Base-by-base conservation (phyloP, 1,140 invertebrate species). In the Globodera rostochiensis region DNA sequence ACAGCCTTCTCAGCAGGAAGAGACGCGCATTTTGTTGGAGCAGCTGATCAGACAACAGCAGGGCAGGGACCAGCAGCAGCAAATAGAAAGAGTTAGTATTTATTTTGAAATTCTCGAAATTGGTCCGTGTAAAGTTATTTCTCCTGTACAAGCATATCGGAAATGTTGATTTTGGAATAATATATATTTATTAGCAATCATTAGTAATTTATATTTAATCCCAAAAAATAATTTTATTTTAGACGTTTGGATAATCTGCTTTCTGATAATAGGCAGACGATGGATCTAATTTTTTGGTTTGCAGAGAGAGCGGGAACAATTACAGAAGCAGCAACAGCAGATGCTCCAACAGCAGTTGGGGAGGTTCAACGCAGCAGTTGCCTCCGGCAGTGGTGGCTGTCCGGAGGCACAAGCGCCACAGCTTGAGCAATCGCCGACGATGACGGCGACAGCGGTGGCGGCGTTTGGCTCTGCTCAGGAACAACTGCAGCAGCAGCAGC, bases 401-500 rank as follows among this genome's bases (percentile, higher is more conserved):
- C 6, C 9, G 11, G 25, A 53, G 7, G 6, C 5, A 49, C 57
- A 15, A 46, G 74, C 0, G 36, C 74, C 45, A n/a, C 50, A 60
- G 49, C 50, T 57, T 57, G 57, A 53, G 46, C 57, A 21, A 49
- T 13, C 74, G 25, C 66, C 74, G 66, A 60, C 74, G 46, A 76
- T 21, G 36, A 60, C 74, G 66, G 46, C 73, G 25, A 47, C 74
- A 76, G 19, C 74, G 45, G 49, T 66, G 57, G n/a, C 74, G 15
- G 74, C 57, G 3, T 7, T 76, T 76, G 19, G 45, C 3, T 57
- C 74, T 15, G 50, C 47, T 3, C 74, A 76, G 15, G 50, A 77
- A 45, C 75, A 77, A 57, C 60, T 64, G 5, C 74, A 77, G 1
- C 74, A 79, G 49, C 77, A 79, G 60, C 78, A 25, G 5, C 74